A percentile compares a stretch with the other conserved stretches of the same genome.
Evolutionary conservation across 2,113 vertebrate genomes (phyloP).

Genomic region (Corythornis madagascariensis): DNA sequence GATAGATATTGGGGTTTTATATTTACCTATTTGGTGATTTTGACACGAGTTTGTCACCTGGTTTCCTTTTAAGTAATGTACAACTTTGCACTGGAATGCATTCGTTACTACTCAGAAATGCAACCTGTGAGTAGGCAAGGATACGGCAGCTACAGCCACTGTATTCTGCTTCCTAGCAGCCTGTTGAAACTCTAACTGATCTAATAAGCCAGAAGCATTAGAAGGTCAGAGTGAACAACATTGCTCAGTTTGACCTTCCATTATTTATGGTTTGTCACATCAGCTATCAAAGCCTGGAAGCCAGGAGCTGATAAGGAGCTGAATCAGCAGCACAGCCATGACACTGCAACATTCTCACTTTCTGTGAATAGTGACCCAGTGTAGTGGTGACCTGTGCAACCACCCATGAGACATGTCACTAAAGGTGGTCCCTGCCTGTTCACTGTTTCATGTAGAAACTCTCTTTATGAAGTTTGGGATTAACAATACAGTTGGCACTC

Average conservation of each 20-base stretch:
- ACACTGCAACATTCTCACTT: constrained; percentile 11
- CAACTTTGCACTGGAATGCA: background rate
- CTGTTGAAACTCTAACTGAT: constrained; percentile 51
- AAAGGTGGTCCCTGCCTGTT: constrained; percentile 23
- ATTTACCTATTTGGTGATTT: background rate
- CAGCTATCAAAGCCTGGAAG: constrained; percentile 48
- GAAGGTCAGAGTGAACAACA: constrained; percentile 54
- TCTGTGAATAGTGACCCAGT: background rate
- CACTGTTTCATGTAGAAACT: background rate
- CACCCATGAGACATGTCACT: constrained; percentile 29
- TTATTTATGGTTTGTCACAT: constrained; percentile 67
- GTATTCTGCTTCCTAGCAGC: constrained; percentile 41
- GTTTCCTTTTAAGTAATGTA: background rate
- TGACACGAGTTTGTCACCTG: background rate
- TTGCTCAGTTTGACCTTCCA: constrained; percentile 54
- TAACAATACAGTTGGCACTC: background rate
- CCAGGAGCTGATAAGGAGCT: constrained; percentile 35
- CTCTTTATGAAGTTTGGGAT: background rate
- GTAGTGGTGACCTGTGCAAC: constrained; percentile 35
- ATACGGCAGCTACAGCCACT: constrained; percentile 39
- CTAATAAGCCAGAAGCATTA: constrained; percentile 66
- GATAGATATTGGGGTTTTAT: background rate
- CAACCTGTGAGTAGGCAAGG: background rate
- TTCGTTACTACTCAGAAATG: constrained; percentile 15
- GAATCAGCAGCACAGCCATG: constrained; percentile 60